Base-by-base conservation (phyloP, 2,113 vertebrate species). In the Lepus timidus region DNA sequence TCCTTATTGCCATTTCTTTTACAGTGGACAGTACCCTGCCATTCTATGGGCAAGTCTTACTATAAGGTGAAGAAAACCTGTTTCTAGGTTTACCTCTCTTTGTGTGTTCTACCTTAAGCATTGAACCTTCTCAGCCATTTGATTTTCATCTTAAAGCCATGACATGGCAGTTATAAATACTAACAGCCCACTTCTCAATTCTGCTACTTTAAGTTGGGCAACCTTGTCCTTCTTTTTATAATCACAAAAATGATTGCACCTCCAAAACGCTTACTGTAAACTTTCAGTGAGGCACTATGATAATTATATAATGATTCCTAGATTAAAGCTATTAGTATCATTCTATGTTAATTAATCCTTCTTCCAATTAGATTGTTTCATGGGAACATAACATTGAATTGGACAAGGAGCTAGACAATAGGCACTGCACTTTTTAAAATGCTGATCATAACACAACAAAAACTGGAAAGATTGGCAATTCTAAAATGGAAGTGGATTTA, bases 101-200 rank as follows among this genome's bases (percentile, higher is more conserved):
- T 71, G 16, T 16, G 1, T n/a, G 17, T 22, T 75, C 31, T 2
- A 36, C 82, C 25, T 68, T 51, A 39, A 73, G 58, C 19, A 36
- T 29, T 62, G 1, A 39, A 61, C 64, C 22, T 36, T 33, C 8
- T 29, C 12, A 83, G 33, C 2, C 7, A 55, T 4, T n/a, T 73
- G 0, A 20, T 71, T 62, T 1, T 80, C 13, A 7, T 31, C 3
- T 82, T 68, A 75, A 51, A 44, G 13, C 49, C 55, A 73, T 0
- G 0, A 3, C 3, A 12, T 25, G 22, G 0, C 4, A 3, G 20
- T 13, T 10, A 17, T n/a, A 25, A 62, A 36, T 1, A 12, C 33
- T 39, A 2, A 39, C 8, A 2, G 17, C 16, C 33, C 65, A 11
- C 11, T 9, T 33, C 17, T 17, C 6, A 52, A 4, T 12, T 82